Conservation (phyloP, 2,888 invertebrate genomes). For the Drepana falcataria region DNA sequence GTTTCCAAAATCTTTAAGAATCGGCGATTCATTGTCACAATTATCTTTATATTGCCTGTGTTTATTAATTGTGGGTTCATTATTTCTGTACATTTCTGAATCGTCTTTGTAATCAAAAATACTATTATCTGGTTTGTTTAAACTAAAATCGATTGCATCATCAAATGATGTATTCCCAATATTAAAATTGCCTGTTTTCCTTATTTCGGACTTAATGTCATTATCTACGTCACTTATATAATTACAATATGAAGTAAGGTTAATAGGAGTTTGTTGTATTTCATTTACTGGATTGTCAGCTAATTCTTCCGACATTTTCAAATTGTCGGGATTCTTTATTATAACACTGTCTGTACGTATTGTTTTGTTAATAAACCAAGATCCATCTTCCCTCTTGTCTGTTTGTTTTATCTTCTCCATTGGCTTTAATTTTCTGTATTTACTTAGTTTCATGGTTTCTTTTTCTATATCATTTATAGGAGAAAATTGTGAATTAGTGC, state of each 20-base stretch:
- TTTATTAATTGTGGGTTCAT: background rate
- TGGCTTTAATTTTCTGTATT: slow-evolving; percentile 51
- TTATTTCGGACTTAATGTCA: slow-evolving; percentile 6
- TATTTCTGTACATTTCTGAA: slow-evolving; percentile 2
- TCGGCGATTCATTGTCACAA: background rate
- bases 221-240: slow-evolving; percentile 4
- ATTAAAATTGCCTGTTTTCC: slow-evolving; percentile 9
- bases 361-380: slow-evolving; percentile 21
- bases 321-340: slow-evolving; percentile 69
- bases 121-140: slow-evolving; percentile 33
- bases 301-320: slow-evolving; percentile 33
- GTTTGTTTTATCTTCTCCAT: slow-evolving; percentile 15
- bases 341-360: slow-evolving; percentile 67
- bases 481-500: slow-evolving; percentile 19
- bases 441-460: slow-evolving; percentile 57
- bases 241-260: slow-evolving; percentile 34
- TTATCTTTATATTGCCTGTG: background rate
- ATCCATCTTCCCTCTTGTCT: slow-evolving; percentile 23
- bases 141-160: slow-evolving; percentile 56
- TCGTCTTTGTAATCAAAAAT: slow-evolving; percentile 4
- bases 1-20: background rate
- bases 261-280: slow-evolving; percentile 30
- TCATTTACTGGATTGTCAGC: slow-evolving; percentile 5
- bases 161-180: slow-evolving; percentile 16
- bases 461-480: slow-evolving; percentile 35